Conservation (phyloP, 1,140 invertebrate genomes). For the Ceratosolen solmsi region DNA sequence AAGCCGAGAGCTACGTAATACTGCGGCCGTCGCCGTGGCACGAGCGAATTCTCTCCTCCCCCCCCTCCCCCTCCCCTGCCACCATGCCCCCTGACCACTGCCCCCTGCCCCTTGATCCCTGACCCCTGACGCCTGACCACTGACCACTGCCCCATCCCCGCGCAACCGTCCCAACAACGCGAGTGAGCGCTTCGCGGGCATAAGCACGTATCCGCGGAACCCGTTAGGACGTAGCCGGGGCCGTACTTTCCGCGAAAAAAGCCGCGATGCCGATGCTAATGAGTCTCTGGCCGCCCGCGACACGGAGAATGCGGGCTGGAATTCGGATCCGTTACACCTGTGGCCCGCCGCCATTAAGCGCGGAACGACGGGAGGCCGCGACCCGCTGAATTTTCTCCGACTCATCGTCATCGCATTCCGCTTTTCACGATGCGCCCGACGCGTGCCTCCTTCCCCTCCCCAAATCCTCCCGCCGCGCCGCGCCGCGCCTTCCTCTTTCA, state of each 20-base stretch:
- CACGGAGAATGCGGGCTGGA: conserved; percentile 33
- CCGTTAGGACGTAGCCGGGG: neutral
- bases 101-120: neutral
- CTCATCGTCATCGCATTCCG: neutral
- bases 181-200: neutral
- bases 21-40: neutral
- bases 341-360: conserved; percentile 1
- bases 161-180: neutral
- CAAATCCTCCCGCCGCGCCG: neutral
- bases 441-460: neutral
- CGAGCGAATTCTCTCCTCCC: no score
- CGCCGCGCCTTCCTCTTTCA: neutral
- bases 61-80: no score
- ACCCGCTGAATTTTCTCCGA: neutral
- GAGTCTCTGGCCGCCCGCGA: neutral
- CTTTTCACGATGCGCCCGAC: neutral
- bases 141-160: no score
- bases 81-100: no score
- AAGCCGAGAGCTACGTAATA: neutral
- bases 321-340: conserved; percentile 18
- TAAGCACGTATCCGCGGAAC: conserved; percentile 17
- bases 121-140: no score
- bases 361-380: neutral
- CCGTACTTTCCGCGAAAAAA: conserved; percentile 6
- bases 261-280: neutral